Conservation (phyloP, 2,888 invertebrate species). For the Suillia variegata region DNA sequence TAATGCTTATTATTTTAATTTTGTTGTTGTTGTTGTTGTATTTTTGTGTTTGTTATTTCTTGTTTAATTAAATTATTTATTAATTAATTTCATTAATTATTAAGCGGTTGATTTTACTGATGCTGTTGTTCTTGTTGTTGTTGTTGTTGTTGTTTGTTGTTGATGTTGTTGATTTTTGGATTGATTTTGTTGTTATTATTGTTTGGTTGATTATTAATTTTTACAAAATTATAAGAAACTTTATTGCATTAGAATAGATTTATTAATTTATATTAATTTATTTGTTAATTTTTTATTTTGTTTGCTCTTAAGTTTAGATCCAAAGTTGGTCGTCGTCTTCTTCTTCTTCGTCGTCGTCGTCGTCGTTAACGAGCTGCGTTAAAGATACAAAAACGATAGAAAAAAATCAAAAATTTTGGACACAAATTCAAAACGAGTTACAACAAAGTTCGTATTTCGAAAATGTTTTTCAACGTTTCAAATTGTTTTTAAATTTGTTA, state of each 20-base stretch:
- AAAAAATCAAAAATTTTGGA: conserved; percentile 10
- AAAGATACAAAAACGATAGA: conserved; percentile 17
- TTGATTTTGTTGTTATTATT: conserved; percentile 31
- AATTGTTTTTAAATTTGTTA: too few relatives aligned
- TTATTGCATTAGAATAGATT: conserved; percentile 2
- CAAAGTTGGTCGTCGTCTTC: conserved; percentile 27
- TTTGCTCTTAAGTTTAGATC: conserved; percentile 22
- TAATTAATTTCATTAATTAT: conserved; percentile 29
- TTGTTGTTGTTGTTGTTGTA: conserved; percentile 27
- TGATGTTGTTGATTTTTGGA: conserved; percentile 18
- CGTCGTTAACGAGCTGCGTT: conserved; percentile 32
- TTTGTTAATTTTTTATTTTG: neutral
- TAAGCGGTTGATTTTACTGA: neutral
- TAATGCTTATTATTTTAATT: conserved; percentile 38
- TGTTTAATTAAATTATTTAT: conserved; percentile 24
- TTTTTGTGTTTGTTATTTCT: conserved; percentile 23
- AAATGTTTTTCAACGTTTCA: too few relatives aligned
- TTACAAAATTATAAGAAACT: neutral
- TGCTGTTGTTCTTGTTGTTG: conserved; percentile 32
- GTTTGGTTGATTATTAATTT: conserved; percentile 26
- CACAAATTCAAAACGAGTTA: conserved; percentile 9
- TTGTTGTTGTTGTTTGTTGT: conserved; percentile 30
- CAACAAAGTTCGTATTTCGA: too few relatives aligned
- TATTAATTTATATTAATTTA: too few relatives aligned
- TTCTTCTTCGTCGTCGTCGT: conserved; percentile 32